Evolutionary conservation across 2,113 vertebrate genomes (phyloP), one percentile per base, ranked within the genome.

Genomic region (Taxidea taxus): DNA sequence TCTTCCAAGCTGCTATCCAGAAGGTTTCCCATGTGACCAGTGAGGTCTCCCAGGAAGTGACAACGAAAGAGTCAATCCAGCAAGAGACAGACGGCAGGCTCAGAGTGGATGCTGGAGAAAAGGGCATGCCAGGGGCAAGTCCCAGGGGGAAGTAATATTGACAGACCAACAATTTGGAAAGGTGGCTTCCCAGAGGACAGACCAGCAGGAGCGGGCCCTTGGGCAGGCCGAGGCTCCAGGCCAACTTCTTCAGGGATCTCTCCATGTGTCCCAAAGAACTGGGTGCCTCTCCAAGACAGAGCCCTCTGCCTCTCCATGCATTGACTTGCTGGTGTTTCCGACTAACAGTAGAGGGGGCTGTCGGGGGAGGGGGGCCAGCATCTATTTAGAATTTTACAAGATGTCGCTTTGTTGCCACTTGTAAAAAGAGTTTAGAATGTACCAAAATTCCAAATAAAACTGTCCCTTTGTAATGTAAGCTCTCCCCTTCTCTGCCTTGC

Each of bases 21-120:
- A 95, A 90, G 23, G 62, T 60, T 93, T 81, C 94, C 95, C 64
- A 64, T 88, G 87, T 72, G 44, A 90, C 44, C 58, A 39, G 34
- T 2, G 70, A 94, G 16, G 85, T 72, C 89, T 70, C 66, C 78
- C 85, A 54, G 60, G 58, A 91, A 91, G 92, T 68, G 70, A 68
- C 15, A 31, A 37, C 7, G 49, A 49, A 78, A 37, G 27, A n/a
- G 21, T 23, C 81, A 15, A 25, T 4, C 15, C 39, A 78, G 90
- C 31, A 49, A 39, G 80, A 94, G 51, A 82, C 34, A 25, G 3
- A 27, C 8, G 54, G 56, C 47, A 64, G 44, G 80, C 27, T 49
- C 42, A 37, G 85, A 31, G 56, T 1, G 5, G 23, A 10, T 49
- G 51, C 34, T 25, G 23, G n/a, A 20, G 56, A 44, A 58, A 82